Conservation (phyloP, 2,113 vertebrate genomes). For the Erythrocebus patas region DNA sequence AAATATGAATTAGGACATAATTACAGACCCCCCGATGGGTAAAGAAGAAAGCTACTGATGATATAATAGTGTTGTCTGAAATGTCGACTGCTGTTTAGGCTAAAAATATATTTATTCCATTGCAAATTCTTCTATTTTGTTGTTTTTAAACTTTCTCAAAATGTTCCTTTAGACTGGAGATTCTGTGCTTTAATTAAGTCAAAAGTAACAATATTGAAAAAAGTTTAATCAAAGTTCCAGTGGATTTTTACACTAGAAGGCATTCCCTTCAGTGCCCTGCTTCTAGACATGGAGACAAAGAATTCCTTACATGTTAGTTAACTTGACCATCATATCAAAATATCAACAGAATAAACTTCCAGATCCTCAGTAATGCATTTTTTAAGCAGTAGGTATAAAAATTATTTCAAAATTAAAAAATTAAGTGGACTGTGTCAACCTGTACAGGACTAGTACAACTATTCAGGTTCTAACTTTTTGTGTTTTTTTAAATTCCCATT, state of each 20-base stretch:
- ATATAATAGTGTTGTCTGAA: constrained; percentile 63
- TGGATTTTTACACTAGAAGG: neutral
- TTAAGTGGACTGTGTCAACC: neutral
- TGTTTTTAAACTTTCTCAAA: constrained; percentile 55
- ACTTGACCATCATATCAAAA: neutral
- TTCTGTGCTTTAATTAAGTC: neutral
- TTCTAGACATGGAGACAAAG: rapidly evolving
- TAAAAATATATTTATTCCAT: constrained; percentile 43
- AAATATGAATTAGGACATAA: constrained; percentile 78
- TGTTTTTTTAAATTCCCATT: neutral
- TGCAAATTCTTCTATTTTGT: neutral
- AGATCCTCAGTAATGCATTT: neutral
- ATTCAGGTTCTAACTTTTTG: neutral
- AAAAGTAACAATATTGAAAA: neutral
- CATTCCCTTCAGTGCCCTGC: rapidly evolving
- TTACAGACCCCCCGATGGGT: constrained; percentile 73
- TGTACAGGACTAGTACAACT: neutral
- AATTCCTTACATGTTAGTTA: rapidly evolving
- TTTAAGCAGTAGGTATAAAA: neutral
- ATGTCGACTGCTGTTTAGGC: constrained; percentile 40
- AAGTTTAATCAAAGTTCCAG: neutral
- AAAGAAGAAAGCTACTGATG: constrained; percentile 74
- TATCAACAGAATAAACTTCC: neutral
- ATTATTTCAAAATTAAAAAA: neutral
- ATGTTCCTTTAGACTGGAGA: neutral